Conservation (phyloP, 2,888 invertebrate species). For the Rhagonycha lutea region DNA sequence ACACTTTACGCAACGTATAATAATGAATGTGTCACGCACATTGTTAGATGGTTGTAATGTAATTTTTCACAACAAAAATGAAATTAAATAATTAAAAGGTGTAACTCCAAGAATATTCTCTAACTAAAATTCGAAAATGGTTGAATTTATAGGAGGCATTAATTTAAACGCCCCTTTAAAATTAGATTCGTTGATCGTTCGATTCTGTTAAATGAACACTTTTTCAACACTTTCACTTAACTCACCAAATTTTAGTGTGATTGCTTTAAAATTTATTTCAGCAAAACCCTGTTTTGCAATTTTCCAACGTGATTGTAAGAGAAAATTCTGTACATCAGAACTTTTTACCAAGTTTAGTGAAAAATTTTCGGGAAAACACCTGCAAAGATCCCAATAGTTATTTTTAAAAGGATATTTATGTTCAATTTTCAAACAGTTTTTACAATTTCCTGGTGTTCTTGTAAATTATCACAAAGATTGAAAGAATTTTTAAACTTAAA, state of each 20-base stretch:
- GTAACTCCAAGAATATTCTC: neutral
- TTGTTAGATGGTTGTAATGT: neutral
- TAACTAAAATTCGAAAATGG: neutral
- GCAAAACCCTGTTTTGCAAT: neutral
- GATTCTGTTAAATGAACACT: neutral
- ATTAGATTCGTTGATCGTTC: neutral
- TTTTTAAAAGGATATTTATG: neutral
- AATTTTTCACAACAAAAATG: neutral
- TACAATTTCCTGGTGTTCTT: neutral
- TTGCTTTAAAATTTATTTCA: neutral
- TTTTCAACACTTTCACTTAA: neutral
- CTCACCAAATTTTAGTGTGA: neutral
- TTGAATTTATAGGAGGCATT: neutral
- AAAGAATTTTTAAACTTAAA: too few relatives aligned
- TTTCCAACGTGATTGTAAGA: neutral
- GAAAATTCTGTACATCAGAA: neutral
- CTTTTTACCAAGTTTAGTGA: neutral
- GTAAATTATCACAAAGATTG: neutral
- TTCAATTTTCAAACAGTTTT: neutral
- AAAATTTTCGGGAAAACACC: neutral
- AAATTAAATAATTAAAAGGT: neutral
- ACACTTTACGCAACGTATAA: neutral
- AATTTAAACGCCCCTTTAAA: neutral
- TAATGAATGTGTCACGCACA: neutral
- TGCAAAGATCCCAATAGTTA: neutral